Percentiles rank a stretch among this genome's conserved stretches.
These are phyloP conservation scores for Drosophila equinoxialis DNA, from an alignment of 1,140 invertebrate species.

Conservation along the genomic window DNA sequence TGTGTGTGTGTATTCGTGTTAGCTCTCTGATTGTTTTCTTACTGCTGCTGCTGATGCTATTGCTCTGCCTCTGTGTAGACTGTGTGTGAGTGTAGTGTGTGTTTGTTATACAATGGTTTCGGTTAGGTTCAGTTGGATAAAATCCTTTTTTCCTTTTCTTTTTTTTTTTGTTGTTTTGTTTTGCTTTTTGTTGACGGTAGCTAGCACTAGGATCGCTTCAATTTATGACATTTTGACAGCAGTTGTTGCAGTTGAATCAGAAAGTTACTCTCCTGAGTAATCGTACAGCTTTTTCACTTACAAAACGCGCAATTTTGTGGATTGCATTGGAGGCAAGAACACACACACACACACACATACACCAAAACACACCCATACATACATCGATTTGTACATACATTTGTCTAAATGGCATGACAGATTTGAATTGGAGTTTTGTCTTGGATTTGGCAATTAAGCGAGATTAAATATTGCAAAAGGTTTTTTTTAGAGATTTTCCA, in stretches of 20 bases:
- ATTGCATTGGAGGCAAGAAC: conserved; percentile 42
- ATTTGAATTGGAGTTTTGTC: conserved; percentile 11
- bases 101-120: conserved; percentile 46
- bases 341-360: not conserved
- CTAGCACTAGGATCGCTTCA: conserved; percentile 41
- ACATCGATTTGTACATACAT: not conserved
- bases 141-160: conserved; percentile 25
- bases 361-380: conserved; percentile 7
- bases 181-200: conserved; percentile 46
- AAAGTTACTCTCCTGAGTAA: conserved; percentile 78
- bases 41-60: not conserved
- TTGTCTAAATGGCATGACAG: conserved; percentile 31
- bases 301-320: conserved; percentile 69
- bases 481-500: not conserved
- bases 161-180: conserved; percentile 23
- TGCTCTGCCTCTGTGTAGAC: not conserved
- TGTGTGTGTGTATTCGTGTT: conserved; percentile 28
- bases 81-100: conserved; percentile 8
- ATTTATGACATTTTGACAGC: conserved; percentile 82
- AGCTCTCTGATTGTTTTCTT: conserved; percentile 58
- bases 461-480: conserved; percentile 32
- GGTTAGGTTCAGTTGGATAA: conserved; percentile 29
- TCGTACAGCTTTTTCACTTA: conserved; percentile 77
- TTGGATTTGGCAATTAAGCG: conserved; percentile 8
- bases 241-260: conserved; percentile 79